phyloP scores from a whole-genome alignment of 1,140 invertebrate genomes.

The Acromyrmex charruanus region DNA sequence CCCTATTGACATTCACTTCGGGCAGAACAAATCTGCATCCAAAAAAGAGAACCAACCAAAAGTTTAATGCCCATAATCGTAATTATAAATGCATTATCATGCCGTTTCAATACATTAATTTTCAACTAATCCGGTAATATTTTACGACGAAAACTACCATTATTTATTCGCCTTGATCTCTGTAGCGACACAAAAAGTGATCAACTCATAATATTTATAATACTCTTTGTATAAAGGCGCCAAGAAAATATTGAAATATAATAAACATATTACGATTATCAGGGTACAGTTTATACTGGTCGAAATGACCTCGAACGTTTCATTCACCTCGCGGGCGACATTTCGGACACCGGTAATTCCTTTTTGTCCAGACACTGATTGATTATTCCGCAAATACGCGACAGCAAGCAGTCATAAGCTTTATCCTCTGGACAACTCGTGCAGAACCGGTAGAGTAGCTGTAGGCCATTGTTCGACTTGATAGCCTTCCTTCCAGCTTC shows the following conservation, averaged over 20 bases:
- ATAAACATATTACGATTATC: slow-evolving; percentile 13
- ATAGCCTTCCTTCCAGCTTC: slow-evolving; percentile 88
- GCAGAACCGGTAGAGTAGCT: slow-evolving; percentile 89
- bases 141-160: not conserved
- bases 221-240: not conserved
- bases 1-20: slow-evolving; percentile 73
- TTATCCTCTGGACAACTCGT: slow-evolving; percentile 89
- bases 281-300: not conserved
- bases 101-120: not conserved
- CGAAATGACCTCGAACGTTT: slow-evolving; percentile 56
- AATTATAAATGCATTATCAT: not conserved
- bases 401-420: slow-evolving; percentile 88
- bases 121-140: not conserved
- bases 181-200: not conserved
- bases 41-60: slow-evolving; percentile 7
- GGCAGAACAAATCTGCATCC: slow-evolving; percentile 80
- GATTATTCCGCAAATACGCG: slow-evolving; percentile 89
- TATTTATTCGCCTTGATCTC: not conserved
- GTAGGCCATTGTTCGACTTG: slow-evolving; percentile 88
- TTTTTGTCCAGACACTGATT: slow-evolving; percentile 89
- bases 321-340: slow-evolving; percentile 86
- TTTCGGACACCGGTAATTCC: slow-evolving; percentile 88
- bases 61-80: not conserved
- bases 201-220: not conserved
- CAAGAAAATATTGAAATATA: not conserved